Evolutionary conservation across 2,888 invertebrate genomes (phyloP).

Genomic region (Ferrisia virgata): DNA sequence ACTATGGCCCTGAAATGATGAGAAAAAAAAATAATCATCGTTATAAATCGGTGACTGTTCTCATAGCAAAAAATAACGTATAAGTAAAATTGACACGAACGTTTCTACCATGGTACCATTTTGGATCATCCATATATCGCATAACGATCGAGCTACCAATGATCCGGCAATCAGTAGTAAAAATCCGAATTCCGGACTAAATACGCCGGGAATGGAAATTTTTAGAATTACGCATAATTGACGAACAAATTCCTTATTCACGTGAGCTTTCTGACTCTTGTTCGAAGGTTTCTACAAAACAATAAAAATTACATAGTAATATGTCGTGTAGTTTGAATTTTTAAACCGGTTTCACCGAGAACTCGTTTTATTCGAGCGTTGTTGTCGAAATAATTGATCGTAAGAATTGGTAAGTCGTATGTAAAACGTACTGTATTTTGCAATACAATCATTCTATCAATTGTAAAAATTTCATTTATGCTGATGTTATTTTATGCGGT

Average conservation of each 20-base stretch:
- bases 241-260: conserved; percentile 70
- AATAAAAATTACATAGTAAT: conserved; percentile 32
- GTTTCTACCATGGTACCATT: conserved; percentile 91
- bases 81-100: conserved; percentile 55
- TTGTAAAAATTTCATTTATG: background rate
- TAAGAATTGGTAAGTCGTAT: background rate
- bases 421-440: background rate
- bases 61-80: background rate
- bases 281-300: conserved; percentile 53
- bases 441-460: background rate
- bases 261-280: conserved; percentile 65
- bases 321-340: conserved; percentile 55
- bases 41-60: background rate
- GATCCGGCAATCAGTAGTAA: conserved; percentile 73
- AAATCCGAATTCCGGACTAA: conserved; percentile 72
- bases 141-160: conserved; percentile 82
- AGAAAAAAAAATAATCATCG: background rate
- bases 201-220: conserved; percentile 75
- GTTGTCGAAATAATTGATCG: background rate
- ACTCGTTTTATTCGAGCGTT: background rate
- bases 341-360: background rate
- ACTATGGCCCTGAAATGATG: conserved; percentile 76
- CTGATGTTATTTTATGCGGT: background rate
- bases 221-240: conserved; percentile 68
- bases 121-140: conserved; percentile 96